Evolutionary conservation across 2,797 vertebrate species (phyloP).

Genomic region (Gorsachius magnificus): DNA sequence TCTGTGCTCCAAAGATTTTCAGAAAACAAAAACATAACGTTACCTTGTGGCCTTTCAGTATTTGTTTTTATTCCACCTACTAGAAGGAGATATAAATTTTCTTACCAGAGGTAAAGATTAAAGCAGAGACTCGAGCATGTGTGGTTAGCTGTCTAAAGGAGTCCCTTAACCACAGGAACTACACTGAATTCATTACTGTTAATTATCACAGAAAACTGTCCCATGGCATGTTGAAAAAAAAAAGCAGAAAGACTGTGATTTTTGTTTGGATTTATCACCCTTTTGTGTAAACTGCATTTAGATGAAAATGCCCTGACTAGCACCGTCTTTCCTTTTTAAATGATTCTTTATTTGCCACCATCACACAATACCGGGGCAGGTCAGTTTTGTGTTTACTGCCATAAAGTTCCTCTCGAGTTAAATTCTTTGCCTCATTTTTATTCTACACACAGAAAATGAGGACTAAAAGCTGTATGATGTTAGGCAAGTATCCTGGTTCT

Average conservation of each 20-base stretch:
- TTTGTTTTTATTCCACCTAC: not conserved
- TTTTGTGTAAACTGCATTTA: not conserved
- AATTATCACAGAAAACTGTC: not conserved
- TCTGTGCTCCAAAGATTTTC: not conserved
- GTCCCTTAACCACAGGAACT: not conserved
- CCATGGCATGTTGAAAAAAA: not conserved
- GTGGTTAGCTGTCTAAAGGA: not conserved
- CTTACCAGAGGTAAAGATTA: not conserved
- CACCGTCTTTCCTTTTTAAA: not conserved
- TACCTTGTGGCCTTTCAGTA: not conserved
- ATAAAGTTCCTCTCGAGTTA: not conserved
- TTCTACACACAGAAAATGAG: not conserved
- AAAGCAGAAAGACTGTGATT: not conserved
- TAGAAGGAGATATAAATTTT: rapidly evolving
- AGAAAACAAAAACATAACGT: not conserved
- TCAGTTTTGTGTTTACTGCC: not conserved
- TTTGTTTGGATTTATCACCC: not conserved
- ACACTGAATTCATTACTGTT: not conserved
- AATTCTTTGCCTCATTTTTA: not conserved
- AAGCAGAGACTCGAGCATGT: not conserved
- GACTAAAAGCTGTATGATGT: not conserved
- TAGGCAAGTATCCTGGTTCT: not conserved
- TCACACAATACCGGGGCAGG: not conserved
- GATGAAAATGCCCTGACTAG: not conserved
- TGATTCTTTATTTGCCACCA: not conserved